Percentiles rank a stretch among this genome's conserved stretches.
Evolutionary conservation across 2,888 invertebrate species (phyloP).

Genomic region (Melanchra persicariae): DNA sequence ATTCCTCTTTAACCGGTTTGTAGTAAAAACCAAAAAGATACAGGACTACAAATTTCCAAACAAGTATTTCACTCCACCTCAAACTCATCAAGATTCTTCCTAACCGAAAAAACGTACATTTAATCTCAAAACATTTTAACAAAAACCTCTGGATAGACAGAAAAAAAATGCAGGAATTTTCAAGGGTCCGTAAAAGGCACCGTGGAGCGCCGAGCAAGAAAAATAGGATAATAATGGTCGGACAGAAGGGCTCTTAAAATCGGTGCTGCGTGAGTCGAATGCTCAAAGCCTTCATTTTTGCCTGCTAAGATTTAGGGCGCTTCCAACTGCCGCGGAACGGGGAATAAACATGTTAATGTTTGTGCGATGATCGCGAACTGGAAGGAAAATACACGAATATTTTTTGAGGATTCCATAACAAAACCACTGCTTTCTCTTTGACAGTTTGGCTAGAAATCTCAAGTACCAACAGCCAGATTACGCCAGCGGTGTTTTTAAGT

Average conservation of each 20-base stretch:
- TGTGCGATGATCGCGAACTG: slow-evolving; percentile 45
- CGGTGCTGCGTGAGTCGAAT: slow-evolving; percentile 77
- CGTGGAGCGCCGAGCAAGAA: slow-evolving; percentile 69
- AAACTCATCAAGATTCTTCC: slow-evolving; percentile 5
- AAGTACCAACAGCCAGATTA: neutral
- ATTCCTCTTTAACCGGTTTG: neutral
- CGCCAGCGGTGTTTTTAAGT: neutral
- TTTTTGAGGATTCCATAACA: neutral
- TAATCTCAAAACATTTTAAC: slow-evolving; percentile 40
- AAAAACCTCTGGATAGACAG: slow-evolving; percentile 42
- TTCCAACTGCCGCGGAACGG: slow-evolving; percentile 39
- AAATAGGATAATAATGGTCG: slow-evolving; percentile 81
- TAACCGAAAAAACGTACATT: slow-evolving; percentile 13
- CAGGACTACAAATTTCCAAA: neutral
- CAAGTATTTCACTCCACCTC: neutral
- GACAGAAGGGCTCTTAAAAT: slow-evolving; percentile 77
- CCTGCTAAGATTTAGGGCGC: slow-evolving; percentile 49
- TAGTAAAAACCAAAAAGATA: neutral
- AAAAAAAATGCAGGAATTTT: slow-evolving; percentile 55
- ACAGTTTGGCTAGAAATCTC: too few species aligned
- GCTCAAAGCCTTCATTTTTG: slow-evolving; percentile 72
- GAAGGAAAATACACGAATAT: slow-evolving; percentile 9
- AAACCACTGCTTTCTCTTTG: neutral
- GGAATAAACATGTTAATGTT: slow-evolving; percentile 60
- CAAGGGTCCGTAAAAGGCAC: slow-evolving; percentile 65